Evolutionary conservation across 2,797 vertebrate species (phyloP).

Genomic region (Sternarchorhynchus goeldii): DNA sequence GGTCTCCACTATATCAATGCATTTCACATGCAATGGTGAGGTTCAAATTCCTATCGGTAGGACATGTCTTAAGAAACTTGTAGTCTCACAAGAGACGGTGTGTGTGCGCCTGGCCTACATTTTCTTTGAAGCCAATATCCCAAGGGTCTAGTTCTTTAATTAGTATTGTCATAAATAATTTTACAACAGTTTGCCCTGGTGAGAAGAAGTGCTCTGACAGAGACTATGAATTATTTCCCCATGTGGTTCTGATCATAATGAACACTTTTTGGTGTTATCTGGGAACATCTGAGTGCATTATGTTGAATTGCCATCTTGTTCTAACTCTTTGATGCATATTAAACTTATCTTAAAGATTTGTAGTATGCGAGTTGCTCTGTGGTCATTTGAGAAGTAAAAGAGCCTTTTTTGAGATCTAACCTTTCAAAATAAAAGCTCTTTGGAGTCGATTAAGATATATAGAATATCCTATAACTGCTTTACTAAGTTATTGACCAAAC

Average conservation of each 20-base stretch:
- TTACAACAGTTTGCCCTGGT: slow-evolving; percentile 1
- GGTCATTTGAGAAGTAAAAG: slow-evolving; percentile 8
- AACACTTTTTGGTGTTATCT: slow-evolving; percentile 46
- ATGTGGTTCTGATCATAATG: slow-evolving; percentile 52
- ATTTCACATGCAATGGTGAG: slow-evolving; percentile 1
- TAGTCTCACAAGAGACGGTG: neutral
- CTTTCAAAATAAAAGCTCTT: slow-evolving; percentile 25
- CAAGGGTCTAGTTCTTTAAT: slow-evolving; percentile 39
- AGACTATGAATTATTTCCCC: slow-evolving; percentile 39
- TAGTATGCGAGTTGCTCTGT: slow-evolving; percentile 6
- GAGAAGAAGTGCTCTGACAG: slow-evolving; percentile 21
- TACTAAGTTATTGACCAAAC: neutral
- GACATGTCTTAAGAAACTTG: slow-evolving; percentile 7
- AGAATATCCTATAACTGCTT: neutral
- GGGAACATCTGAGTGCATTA: slow-evolving; percentile 10
- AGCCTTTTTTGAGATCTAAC: neutral
- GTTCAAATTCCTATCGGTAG: neutral
- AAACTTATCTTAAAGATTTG: slow-evolving; percentile 44
- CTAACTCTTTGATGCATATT: slow-evolving; percentile 32
- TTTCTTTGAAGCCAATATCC: slow-evolving; percentile 15
- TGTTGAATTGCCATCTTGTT: slow-evolving; percentile 5
- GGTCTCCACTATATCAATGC: slow-evolving; percentile 11
- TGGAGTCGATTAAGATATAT: neutral
- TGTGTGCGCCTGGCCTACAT: neutral
- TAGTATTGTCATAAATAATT: slow-evolving; percentile 42